phyloP scores from a whole-genome alignment of 2,797 vertebrate species.

The Cynodonichthys magdalenae region DNA sequence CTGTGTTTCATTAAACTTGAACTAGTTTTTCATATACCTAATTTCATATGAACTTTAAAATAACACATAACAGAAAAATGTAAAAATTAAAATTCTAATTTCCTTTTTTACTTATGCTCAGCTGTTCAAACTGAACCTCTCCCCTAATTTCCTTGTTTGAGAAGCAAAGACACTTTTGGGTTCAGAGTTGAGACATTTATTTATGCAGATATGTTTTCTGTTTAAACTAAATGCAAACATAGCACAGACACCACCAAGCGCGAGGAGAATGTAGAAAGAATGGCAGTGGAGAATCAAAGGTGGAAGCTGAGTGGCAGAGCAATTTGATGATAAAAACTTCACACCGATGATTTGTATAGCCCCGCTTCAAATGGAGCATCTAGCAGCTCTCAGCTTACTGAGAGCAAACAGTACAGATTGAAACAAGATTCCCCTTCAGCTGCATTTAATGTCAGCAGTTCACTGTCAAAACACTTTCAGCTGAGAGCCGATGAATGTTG shows the following conservation, averaged over 20 bases:
- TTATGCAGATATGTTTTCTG: constrained; percentile 87
- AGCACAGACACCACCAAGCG: constrained; percentile 95
- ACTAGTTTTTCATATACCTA: constrained; percentile 6
- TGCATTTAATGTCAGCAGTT: constrained; percentile 31
- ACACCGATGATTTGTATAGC: constrained; percentile 30
- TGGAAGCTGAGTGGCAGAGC: constrained; percentile 69
- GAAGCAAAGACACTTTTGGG: constrained; percentile 58
- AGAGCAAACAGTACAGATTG: constrained; percentile 22
- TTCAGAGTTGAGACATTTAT: constrained; percentile 86
- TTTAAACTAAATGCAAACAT: constrained; percentile 95
- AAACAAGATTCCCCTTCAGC: constrained; percentile 1
- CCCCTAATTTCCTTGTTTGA: background rate
- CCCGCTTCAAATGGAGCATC: constrained; percentile 19
- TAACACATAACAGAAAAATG: constrained; percentile 5
- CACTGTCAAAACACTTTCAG: constrained; percentile 25
- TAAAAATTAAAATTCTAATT: no score
- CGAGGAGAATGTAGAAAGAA: constrained; percentile 79
- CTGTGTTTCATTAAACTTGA: no score
- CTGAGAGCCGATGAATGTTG: constrained; percentile 31
- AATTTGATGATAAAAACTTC: constrained; percentile 41
- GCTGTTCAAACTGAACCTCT: no score
- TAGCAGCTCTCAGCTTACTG: constrained; percentile 9
- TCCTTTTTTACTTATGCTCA: no score
- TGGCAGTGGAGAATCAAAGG: constrained; percentile 77
- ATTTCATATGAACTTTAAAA: background rate